A percentile compares a stretch with the other conserved stretches of the same genome.
phyloP scores from a whole-genome alignment of 2,113 vertebrate species.

The Hydrochoerus hydrochaeris region DNA sequence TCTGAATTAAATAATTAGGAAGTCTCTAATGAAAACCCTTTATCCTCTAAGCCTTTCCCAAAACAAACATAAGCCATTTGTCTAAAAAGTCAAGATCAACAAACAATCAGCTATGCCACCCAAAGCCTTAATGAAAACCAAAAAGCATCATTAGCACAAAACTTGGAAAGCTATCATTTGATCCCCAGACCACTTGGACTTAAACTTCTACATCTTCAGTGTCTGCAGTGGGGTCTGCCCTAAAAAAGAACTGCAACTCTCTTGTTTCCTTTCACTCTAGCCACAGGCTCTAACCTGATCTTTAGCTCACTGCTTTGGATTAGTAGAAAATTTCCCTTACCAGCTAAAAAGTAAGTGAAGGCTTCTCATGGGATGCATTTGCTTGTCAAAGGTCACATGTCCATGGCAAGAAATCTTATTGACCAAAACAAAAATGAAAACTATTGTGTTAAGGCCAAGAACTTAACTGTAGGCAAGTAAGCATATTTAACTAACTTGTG shows the following conservation, averaged over 20 bases:
- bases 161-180: background rate
- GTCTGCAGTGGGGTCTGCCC: background rate
- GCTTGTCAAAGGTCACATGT: background rate
- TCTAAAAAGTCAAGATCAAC: background rate
- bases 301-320: background rate
- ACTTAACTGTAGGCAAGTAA: background rate
- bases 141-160: background rate
- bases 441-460: background rate
- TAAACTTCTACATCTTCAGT: background rate
- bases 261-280: background rate
- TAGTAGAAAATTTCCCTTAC: background rate
- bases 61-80: background rate
- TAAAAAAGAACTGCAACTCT: background rate
- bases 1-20: conserved; percentile 1
- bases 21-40: background rate
- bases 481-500: background rate
- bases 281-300: background rate
- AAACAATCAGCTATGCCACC: background rate
- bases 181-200: background rate
- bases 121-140: background rate
- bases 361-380: background rate
- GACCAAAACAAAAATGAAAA: conserved; percentile 16
- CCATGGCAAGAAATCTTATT: background rate
- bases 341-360: background rate
- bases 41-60: conserved; percentile 23